These are phyloP conservation scores for Procambarus clarkii DNA, from an alignment of 1,140 invertebrate species.

Conservation along the genomic window DNA sequence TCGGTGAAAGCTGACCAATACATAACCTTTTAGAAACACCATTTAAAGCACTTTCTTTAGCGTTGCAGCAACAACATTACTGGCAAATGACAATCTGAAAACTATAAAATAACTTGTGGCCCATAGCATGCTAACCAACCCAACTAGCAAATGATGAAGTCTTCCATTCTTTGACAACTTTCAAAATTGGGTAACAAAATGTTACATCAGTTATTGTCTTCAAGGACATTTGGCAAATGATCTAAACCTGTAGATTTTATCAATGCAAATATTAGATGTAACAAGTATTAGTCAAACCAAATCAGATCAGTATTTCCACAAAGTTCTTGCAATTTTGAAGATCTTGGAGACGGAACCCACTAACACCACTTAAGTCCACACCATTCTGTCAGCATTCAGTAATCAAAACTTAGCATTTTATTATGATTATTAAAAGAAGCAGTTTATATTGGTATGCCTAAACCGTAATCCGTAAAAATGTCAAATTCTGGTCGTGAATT, in stretches of 20 bases:
- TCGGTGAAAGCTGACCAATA: too few relatives aligned
- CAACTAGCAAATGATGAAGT: too few relatives aligned
- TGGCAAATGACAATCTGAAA: too few relatives aligned
- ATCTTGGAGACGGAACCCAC: too few relatives aligned
- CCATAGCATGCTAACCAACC: too few relatives aligned
- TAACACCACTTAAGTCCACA: too few relatives aligned
- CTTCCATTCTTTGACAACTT: too few relatives aligned
- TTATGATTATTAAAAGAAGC: background rate
- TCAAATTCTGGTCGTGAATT: conserved; percentile 30
- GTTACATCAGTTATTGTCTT: background rate
- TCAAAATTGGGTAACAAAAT: too few relatives aligned
- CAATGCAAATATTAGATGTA: background rate
- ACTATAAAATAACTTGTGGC: too few relatives aligned
- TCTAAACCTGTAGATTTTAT: background rate
- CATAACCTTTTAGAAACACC: too few relatives aligned
- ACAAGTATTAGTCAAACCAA: background rate
- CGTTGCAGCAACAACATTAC: too few relatives aligned
- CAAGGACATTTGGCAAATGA: background rate
- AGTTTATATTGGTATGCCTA: conserved; percentile 5
- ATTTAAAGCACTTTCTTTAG: too few relatives aligned
- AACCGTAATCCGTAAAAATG: conserved; percentile 19
- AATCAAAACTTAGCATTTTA: background rate
- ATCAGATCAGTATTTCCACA: background rate
- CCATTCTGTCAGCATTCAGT: background rate
- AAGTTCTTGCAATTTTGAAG: background rate